Evolutionary conservation across 30 jellyfish, hydroid and myxozoan species (phyloP), one percentile per base, ranked within the genome.

Genomic region (Rhopilema esculentum): DNA sequence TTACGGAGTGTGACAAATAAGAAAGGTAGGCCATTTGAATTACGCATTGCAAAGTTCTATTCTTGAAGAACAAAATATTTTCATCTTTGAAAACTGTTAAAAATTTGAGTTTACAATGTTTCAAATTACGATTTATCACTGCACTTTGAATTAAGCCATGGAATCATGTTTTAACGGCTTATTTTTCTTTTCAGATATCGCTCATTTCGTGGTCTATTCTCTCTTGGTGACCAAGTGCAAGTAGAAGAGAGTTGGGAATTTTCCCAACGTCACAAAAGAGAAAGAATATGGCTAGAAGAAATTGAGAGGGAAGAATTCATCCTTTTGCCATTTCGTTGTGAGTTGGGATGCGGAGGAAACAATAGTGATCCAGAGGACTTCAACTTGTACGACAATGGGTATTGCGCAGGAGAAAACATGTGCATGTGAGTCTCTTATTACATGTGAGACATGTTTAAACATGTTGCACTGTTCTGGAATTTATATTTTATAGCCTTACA

Each of bases 271-370:
- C 27, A 66, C 0, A 32, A 33, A 19, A 31, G 89, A 24, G 48
- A 48, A 21, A 61, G 17, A 0, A 64, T 89, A 53, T 69, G 80
- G 19, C 61, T 30, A 19, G 92, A 71, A 32, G 90, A 66, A 50
- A 92, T 73, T 69, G 69, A 72, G 20, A 65, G 97, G 27, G 79
- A 68, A 24, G 99, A 94, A 69, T 67, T n/a, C 23, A 97, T 94
- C 23, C 99, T 97, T 1, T 95, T 97, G 66, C 87, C 96, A 2
- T 94, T 63, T 64, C 66, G 79, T 50, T 94, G 99, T 28, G 28
- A 30, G 20, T 27, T 61, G 57, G 97, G 97, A 18, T 94, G 99
- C 79, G 99, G 99, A 20, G 99, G 99, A 4, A 89, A 85, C 63
- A 72, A 53, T 24, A 30, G 85, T 21, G 83, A 89, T 77, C 70